Evolutionary conservation across 2,113 vertebrate genomes (phyloP).

Genomic region (Miniopterus natalensis): DNA sequence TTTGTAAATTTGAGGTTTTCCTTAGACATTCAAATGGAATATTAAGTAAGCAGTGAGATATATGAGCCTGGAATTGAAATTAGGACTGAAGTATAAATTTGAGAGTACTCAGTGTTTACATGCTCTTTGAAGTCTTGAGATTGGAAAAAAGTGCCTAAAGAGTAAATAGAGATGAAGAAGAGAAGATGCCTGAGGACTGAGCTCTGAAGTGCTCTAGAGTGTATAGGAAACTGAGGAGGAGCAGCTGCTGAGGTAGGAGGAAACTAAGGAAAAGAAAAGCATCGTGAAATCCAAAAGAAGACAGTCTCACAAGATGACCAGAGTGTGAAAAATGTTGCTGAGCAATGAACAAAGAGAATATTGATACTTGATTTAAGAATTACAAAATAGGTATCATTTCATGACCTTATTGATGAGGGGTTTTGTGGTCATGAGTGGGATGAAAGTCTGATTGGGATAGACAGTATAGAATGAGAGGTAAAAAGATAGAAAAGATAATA

Average conservation of each 20-base stretch:
- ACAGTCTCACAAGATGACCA: background rate
- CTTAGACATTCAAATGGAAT: background rate
- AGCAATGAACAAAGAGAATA: background rate
- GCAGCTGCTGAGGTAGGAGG: background rate
- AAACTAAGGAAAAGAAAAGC: background rate
- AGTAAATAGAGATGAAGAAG: background rate
- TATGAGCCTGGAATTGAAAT: background rate
- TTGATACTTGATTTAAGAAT: background rate
- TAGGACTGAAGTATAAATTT: background rate
- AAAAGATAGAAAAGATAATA: background rate
- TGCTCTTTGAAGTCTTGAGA: background rate
- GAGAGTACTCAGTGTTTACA: no score
- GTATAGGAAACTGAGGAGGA: background rate
- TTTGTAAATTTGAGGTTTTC: background rate
- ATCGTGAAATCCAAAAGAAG: background rate
- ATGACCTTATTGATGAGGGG: background rate
- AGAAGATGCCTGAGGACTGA: background rate
- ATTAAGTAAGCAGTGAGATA: background rate
- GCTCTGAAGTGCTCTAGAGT: background rate
- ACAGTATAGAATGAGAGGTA: background rate
- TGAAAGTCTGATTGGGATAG: background rate
- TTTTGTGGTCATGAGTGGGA: background rate
- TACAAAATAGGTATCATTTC: background rate
- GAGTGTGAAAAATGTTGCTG: background rate
- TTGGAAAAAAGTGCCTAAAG: background rate